phyloP scores from a whole-genome alignment of 2,888 invertebrate species.

The Itoplectis maculator region DNA sequence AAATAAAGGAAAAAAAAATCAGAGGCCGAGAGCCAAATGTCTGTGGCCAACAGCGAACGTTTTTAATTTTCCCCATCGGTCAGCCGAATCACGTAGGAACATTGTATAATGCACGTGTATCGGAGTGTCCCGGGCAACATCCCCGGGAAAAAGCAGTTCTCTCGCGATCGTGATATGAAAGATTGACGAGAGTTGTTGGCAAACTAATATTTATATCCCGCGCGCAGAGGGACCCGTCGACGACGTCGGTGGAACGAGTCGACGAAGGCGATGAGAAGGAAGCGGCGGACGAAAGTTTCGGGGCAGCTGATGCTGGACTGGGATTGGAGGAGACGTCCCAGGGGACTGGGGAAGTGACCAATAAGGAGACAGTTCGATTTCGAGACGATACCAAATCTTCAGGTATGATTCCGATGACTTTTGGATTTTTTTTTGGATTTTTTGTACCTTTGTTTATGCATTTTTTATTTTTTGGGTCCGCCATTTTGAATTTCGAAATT shows the following conservation, averaged over 20 bases:
- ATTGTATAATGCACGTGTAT: slow-evolving; percentile 43
- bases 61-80: slow-evolving; percentile 52
- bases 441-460: too few relatives aligned
- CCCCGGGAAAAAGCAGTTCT: neutral
- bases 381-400: slow-evolving; percentile 19
- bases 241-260: slow-evolving; percentile 14
- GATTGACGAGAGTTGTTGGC: slow-evolving; percentile 63
- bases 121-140: slow-evolving; percentile 24
- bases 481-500: too few relatives aligned
- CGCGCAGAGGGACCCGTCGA: slow-evolving; percentile 43
- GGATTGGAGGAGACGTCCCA: slow-evolving; percentile 26
- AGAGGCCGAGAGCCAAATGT: slow-evolving; percentile 32
- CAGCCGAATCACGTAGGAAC: slow-evolving; percentile 52
- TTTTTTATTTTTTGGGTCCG: too few relatives aligned
- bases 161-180: slow-evolving; percentile 56
- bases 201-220: slow-evolving; percentile 63
- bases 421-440: neutral
- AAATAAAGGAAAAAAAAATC: slow-evolving; percentile 46
- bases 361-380: slow-evolving; percentile 18
- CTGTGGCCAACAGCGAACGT: slow-evolving; percentile 25
- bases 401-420: neutral
- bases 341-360: slow-evolving; percentile 4
- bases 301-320: slow-evolving; percentile 48
- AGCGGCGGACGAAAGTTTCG: slow-evolving; percentile 45
- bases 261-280: slow-evolving; percentile 41